Conservation (phyloP, 2,797 vertebrate species). For the Betta splendens region DNA sequence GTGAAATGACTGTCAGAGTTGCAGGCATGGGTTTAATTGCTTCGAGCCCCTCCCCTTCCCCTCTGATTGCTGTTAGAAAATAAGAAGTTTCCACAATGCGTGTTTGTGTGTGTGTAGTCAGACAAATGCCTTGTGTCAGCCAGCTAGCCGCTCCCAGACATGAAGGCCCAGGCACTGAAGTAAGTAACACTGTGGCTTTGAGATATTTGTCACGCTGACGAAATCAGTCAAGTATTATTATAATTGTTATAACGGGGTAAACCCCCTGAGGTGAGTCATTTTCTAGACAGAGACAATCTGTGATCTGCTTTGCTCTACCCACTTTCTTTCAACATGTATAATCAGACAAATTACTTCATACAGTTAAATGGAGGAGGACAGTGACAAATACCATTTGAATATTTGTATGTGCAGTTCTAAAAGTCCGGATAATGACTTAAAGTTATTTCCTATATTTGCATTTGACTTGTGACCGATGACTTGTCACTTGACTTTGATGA, state of each 20-base stretch:
- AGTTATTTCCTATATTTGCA: too few relatives aligned
- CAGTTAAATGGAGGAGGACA: too few relatives aligned
- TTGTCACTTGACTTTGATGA: too few relatives aligned
- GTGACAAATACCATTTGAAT: too few relatives aligned
- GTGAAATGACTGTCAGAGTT: conserved; percentile 53
- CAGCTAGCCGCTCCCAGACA: conserved; percentile 42
- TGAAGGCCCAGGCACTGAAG: conserved; percentile 52
- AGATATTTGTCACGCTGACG: conserved; percentile 17
- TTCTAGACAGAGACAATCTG: not conserved
- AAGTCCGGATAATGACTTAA: too few relatives aligned
- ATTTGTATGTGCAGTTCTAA: too few relatives aligned
- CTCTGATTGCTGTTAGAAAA: conserved; percentile 26
- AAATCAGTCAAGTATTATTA: not conserved
- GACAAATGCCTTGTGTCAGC: conserved; percentile 35
- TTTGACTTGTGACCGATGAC: too few relatives aligned
- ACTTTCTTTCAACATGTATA: not conserved
- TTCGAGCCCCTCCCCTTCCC: conserved; percentile 32
- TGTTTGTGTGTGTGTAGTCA: conserved; percentile 40
- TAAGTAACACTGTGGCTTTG: conserved; percentile 12
- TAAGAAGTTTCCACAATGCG: conserved; percentile 46
- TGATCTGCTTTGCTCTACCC: not conserved
- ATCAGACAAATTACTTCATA: not conserved
- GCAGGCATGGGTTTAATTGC: conserved; percentile 34
- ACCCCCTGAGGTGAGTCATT: too few relatives aligned
- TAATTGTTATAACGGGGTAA: too few relatives aligned